Conservation (phyloP, 2,113 vertebrate species). For the Puffinus mauretanicus region DNA sequence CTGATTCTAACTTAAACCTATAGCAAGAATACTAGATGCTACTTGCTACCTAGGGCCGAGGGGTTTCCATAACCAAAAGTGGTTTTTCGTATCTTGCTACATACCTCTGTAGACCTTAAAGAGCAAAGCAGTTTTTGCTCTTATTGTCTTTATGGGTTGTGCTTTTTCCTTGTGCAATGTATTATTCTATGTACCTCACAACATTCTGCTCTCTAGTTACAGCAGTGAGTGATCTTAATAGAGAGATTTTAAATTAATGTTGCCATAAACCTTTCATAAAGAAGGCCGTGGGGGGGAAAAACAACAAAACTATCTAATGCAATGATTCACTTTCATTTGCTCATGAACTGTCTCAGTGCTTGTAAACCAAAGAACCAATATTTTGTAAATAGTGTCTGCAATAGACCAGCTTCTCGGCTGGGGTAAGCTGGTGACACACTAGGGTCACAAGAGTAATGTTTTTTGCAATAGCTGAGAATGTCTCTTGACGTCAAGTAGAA, state of each 20-base stretch:
- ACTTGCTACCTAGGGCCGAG: not conserved
- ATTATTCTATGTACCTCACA: not conserved
- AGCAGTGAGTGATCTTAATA: not conserved
- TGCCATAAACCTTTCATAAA: not conserved
- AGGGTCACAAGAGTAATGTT: not conserved
- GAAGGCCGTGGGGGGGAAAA: not conserved
- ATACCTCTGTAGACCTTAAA: not conserved
- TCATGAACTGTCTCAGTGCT: not conserved
- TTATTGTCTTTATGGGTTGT: not conserved
- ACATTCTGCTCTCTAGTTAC: not conserved
- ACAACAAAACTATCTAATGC: not conserved
- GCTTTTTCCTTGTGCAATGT: not conserved
- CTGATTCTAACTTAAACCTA: not conserved
- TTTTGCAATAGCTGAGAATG: not conserved
- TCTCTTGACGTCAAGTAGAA: not conserved
- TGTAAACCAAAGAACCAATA: not conserved
- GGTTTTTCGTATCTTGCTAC: not conserved
- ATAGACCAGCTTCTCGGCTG: not conserved
- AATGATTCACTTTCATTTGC: not conserved
- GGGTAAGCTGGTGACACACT: not conserved
- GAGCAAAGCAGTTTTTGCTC: not conserved
- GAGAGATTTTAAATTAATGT: not conserved
- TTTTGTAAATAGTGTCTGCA: not conserved
- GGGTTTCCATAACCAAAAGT: not conserved
- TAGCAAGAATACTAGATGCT: not conserved